These are phyloP conservation scores for Cirrhinus mrigala DNA, from an alignment of 2,797 vertebrate genomes.

Conservation along the genomic window DNA sequence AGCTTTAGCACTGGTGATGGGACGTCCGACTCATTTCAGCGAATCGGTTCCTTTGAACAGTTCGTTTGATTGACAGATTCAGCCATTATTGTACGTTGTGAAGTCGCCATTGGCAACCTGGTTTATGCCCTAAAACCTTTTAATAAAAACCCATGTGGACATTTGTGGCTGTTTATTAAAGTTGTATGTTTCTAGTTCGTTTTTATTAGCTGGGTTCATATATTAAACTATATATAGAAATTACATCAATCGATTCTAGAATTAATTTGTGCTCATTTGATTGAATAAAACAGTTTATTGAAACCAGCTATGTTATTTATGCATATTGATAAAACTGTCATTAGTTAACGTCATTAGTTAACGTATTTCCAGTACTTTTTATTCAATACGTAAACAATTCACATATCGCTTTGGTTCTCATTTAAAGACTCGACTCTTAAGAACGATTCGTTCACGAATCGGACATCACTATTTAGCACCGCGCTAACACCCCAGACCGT, in stretches of 20 bases:
- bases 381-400: conserved; percentile 1
- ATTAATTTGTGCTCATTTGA: neutral
- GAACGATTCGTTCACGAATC: conserved; percentile 7
- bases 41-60: conserved; percentile 1
- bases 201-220: neutral
- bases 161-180: neutral
- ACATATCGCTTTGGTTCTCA: neutral
- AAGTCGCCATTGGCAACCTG: neutral
- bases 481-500: neutral
- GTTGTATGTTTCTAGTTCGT: neutral
- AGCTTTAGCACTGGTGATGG: conserved; percentile 17
- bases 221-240: neutral
- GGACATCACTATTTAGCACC: neutral
- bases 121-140: neutral
- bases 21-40: neutral
- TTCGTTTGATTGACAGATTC: neutral
- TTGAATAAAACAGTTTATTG: neutral
- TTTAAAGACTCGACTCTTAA: conserved; percentile 1
- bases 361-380: neutral
- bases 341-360: too few relatives aligned
- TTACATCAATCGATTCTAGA: neutral
- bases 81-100: neutral
- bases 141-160: neutral
- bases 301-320: neutral
- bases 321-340: neutral